These are phyloP conservation scores for Petrophora chlorosata DNA, from an alignment of 2,888 invertebrate genomes.

Conservation along the genomic window DNA sequence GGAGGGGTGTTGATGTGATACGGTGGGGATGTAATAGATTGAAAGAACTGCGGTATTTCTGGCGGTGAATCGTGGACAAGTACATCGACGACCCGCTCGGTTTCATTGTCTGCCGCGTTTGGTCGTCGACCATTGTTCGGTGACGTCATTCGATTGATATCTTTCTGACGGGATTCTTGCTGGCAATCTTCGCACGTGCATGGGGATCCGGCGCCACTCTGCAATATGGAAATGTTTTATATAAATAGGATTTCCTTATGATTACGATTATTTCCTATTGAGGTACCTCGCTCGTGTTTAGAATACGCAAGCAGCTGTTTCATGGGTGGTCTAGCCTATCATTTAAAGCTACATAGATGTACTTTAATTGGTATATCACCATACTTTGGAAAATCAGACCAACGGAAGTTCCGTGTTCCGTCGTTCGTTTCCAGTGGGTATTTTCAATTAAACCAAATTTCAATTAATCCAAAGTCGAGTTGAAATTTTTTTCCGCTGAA, in stretches of 20 bases:
- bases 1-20: conserved; percentile 58
- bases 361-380: too few species aligned
- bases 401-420: too few species aligned
- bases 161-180: conserved; percentile 44
- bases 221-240: conserved; percentile 44
- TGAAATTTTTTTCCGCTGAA: too few species aligned
- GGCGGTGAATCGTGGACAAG: conserved; percentile 74
- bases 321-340: not conserved
- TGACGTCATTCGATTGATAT: conserved; percentile 36
- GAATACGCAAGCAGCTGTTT: too few species aligned
- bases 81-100: conserved; percentile 71
- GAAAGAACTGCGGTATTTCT: conserved; percentile 71
- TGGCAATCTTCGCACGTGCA: conserved; percentile 77
- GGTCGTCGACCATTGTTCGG: conserved; percentile 42
- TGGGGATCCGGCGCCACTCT: conserved; percentile 75
- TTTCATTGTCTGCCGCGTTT: conserved; percentile 58
- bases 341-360: too few species aligned
- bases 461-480: too few species aligned
- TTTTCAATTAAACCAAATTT: too few species aligned
- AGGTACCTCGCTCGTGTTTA: too few species aligned
- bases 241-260: conserved; percentile 5
- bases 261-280: too few species aligned
- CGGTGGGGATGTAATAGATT: conserved; percentile 71
- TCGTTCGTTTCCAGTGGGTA: too few species aligned
- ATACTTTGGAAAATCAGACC: too few species aligned